These are phyloP conservation scores for Augochlora pura DNA, from an alignment of 1,140 invertebrate species.

Conservation along the genomic window DNA sequence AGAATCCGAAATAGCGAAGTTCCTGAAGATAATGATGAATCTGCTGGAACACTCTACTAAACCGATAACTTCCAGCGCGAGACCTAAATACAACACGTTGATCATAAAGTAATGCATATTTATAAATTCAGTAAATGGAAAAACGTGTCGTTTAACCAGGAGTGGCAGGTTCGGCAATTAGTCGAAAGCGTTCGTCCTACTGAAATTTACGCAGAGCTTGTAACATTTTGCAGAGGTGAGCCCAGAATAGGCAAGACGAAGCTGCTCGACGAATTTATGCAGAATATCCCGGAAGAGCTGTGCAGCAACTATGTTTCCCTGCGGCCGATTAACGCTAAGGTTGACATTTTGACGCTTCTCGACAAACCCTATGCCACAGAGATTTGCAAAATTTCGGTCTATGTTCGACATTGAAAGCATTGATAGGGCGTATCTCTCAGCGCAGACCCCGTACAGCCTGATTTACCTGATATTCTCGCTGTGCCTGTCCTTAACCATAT, in stretches of 20 bases:
- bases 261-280: constrained; percentile 81
- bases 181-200: not conserved
- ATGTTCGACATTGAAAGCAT: not conserved
- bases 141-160: too few relatives aligned
- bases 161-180: too few relatives aligned
- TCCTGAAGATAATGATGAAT: constrained; percentile 60
- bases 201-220: not conserved
- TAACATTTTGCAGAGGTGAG: constrained; percentile 76
- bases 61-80: constrained; percentile 16
- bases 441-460: constrained; percentile 75
- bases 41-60: constrained; percentile 36
- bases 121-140: too few relatives aligned
- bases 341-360: constrained; percentile 33
- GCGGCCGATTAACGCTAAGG: constrained; percentile 72
- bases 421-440: not conserved
- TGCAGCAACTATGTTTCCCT: constrained; percentile 75
- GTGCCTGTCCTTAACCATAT: constrained; percentile 74
- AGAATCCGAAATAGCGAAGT: constrained; percentile 67
- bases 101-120: constrained; percentile 74
- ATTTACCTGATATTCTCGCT: constrained; percentile 76
- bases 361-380: not conserved
- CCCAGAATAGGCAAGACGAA: constrained; percentile 82
- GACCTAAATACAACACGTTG: constrained; percentile 70
- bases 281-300: constrained; percentile 74
- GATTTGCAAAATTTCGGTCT: not conserved